A percentile compares a stretch with the other conserved stretches of the same genome.
phyloP scores from a whole-genome alignment of 2,113 vertebrate species.

The Ovis canadensis region DNA sequence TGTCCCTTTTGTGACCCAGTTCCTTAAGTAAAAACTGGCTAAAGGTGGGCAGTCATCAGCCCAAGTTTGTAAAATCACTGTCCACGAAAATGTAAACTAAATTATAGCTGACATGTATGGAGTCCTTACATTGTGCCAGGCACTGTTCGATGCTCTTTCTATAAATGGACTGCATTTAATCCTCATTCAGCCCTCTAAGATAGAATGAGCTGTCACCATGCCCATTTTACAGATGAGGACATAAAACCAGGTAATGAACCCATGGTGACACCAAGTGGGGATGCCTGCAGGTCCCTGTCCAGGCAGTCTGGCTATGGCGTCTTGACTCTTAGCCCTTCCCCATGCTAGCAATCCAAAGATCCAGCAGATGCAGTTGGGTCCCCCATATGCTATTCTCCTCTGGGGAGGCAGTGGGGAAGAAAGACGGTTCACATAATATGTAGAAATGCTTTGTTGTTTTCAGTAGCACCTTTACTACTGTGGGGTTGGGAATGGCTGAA shows the following conservation, averaged over 20 bases:
- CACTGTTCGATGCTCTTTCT: neutral
- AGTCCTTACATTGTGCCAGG: neutral
- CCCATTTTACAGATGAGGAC: neutral
- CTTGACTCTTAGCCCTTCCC: neutral
- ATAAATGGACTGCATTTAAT: neutral
- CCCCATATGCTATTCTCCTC: neutral
- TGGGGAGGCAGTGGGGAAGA: neutral
- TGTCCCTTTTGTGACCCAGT: neutral
- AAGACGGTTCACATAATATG: neutral
- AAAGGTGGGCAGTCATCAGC: neutral
- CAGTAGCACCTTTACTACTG: neutral
- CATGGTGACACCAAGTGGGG: too few species aligned
- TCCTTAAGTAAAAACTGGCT: neutral
- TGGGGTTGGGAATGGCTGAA: neutral
- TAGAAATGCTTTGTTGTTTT: neutral
- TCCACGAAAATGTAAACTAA: neutral
- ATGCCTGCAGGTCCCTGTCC: neutral
- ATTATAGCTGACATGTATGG: neutral
- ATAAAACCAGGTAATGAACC: neutral
- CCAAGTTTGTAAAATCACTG: neutral
- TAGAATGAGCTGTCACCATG: neutral
- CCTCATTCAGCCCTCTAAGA: neutral
- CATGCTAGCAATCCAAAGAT: neutral
- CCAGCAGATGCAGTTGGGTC: neutral
- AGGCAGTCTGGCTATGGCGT: neutral